These are phyloP conservation scores for Diploscapter pachys DNA, from an alignment of 1,140 invertebrate genomes.

Conservation along the genomic window DNA sequence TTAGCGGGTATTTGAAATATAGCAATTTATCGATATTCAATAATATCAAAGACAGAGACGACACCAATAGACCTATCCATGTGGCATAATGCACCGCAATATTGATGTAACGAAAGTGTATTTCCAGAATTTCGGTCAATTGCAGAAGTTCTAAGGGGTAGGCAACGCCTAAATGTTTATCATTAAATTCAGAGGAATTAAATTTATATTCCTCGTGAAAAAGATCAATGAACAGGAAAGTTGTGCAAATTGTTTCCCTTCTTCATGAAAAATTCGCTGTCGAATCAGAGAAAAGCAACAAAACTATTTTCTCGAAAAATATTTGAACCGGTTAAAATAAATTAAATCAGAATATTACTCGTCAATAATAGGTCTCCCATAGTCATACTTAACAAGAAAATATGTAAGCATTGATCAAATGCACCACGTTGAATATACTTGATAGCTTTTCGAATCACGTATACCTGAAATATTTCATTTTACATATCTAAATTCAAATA, in stretches of 20 bases:
- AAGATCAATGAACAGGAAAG: too few relatives aligned
- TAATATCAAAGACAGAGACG: conserved; percentile 16
- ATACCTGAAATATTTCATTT: too few relatives aligned
- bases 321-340: conserved; percentile 30
- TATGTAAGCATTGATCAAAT: conserved; percentile 28
- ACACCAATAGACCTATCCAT: conserved; percentile 31
- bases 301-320: neutral
- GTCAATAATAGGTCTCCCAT: conserved; percentile 27
- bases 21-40: conserved; percentile 32
- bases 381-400: conserved; percentile 33
- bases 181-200: neutral
- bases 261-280: too few relatives aligned
- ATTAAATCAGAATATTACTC: neutral
- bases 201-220: too few relatives aligned
- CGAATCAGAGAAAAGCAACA: too few relatives aligned
- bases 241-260: too few relatives aligned
- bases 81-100: conserved; percentile 11
- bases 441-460: too few relatives aligned
- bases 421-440: neutral
- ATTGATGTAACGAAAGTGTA: too few relatives aligned
- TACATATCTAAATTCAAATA: too few relatives aligned
- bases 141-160: too few relatives aligned
- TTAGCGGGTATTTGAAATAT: conserved; percentile 29
- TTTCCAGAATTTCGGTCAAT: too few relatives aligned
- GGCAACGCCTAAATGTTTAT: too few relatives aligned